Evolutionary conservation across 2,113 vertebrate species (phyloP).

Genomic region (Morone saxatilis): DNA sequence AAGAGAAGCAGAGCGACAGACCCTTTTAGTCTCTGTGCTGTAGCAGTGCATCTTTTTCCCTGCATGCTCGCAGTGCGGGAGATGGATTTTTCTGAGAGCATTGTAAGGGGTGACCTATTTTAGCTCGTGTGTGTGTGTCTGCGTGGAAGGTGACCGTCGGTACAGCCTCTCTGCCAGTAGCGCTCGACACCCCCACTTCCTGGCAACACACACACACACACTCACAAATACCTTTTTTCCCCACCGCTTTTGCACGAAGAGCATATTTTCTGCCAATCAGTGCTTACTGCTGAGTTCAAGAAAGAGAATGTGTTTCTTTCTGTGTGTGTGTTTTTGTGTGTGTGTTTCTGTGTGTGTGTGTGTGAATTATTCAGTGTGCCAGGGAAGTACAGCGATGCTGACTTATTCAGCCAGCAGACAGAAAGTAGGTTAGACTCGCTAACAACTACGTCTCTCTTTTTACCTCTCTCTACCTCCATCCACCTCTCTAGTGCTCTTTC

Average conservation of each 20-base stretch:
- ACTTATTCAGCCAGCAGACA: constrained; percentile 76
- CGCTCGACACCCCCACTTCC: constrained; percentile 47
- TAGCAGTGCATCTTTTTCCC: constrained; percentile 54
- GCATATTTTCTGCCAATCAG: constrained; percentile 64
- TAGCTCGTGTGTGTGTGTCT: constrained; percentile 31
- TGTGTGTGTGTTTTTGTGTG: constrained; percentile 48
- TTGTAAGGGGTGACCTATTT: constrained; percentile 78
- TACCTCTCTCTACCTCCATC: not conserved
- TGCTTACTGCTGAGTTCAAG: constrained; percentile 33
- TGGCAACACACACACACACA: constrained; percentile 47
- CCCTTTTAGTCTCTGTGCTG: constrained; percentile 44
- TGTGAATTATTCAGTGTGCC: constrained; percentile 76
- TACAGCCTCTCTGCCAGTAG: constrained; percentile 42
- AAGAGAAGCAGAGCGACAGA: constrained; percentile 20
- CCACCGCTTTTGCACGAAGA: constrained; percentile 49
- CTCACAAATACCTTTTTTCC: not conserved
- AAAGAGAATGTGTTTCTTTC: constrained; percentile 43
- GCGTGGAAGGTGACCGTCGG: constrained; percentile 70
- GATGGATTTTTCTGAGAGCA: constrained; percentile 74
- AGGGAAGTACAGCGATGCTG: constrained; percentile 63
- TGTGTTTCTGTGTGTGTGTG: constrained; percentile 35
- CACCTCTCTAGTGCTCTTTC: not conserved
- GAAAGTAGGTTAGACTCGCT: constrained; percentile 77
- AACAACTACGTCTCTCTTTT: constrained; percentile 29
- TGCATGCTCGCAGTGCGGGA: constrained; percentile 29